Conservation (phyloP, 2,113 vertebrate genomes). For the Zosterops borbonicus region DNA sequence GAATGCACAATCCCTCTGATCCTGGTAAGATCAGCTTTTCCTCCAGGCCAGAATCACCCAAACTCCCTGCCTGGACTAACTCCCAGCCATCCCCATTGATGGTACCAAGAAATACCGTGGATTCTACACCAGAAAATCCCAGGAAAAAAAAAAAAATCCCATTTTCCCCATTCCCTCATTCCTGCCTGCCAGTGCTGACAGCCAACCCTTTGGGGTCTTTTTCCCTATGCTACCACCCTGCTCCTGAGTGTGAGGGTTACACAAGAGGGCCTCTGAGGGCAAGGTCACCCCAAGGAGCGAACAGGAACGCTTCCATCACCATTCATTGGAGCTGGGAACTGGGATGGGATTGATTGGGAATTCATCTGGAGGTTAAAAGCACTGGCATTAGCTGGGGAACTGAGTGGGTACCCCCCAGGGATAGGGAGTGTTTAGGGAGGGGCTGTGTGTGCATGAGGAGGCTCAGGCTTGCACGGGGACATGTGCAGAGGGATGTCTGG, state of each 20-base stretch:
- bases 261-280: conserved; percentile 51
- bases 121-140: background rate
- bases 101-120: background rate
- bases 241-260: background rate
- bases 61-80: background rate
- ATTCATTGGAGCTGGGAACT: background rate
- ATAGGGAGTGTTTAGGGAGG: background rate
- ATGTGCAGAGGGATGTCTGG: background rate
- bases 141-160: background rate
- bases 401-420: background rate
- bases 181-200: background rate
- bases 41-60: background rate
- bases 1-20: background rate
- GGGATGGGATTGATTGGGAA: conserved; percentile 4
- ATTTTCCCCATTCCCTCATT: background rate
- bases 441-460: background rate
- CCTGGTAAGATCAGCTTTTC: background rate
- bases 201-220: background rate
- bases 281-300: background rate
- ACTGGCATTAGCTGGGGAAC: background rate
- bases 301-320: fast-evolving
- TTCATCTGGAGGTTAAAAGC: conserved; percentile 51
- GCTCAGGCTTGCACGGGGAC: fast-evolving
- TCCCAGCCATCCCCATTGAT: background rate
- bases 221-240: fast-evolving